Base-by-base conservation (phyloP, 2,113 vertebrate genomes). In the Lichenostomus cassidix region DNA sequence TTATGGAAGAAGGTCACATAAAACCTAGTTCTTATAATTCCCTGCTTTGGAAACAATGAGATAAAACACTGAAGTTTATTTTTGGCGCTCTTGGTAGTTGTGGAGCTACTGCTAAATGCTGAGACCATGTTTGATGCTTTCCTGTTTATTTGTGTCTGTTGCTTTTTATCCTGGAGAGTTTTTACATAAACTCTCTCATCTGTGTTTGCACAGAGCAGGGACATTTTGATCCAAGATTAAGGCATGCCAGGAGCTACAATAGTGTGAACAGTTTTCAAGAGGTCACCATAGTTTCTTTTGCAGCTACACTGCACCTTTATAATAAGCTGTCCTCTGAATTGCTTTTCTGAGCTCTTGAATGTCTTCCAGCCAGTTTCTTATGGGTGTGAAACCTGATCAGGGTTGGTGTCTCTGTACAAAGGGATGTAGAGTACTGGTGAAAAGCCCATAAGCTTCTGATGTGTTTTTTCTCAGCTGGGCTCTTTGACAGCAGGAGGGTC, bases 281-380 rank as follows among this genome's bases (percentile, higher is more conserved):
- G 31, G 52, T 68, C 58, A 39, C 44, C 27, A 24, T 35, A 31
- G 15, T 35, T 79, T 23, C 58, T 85, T 87, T 87, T 80, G 52
- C 71, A 68, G 12, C 41, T 70, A 75, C 49, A 37, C 75, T 71
- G 42, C 25, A 46, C 35, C 67, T 91, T 80, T 76, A 27, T 62
- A 62, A 62, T 33, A 60, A 67, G 28, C 21, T 94, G 56, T 86
- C 64, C 44, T 90, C 60, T 74, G 42, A 88, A 86, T 28, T 41
- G 31, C 42, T 82, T 90, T 73, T 79, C 79, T 92, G 73, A 94
- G 62, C 44, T 82, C 73, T 92, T 95, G 65, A 89, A 60, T 75
- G 16, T 69, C 37, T 90, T 92, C 85, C 85, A 95, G 62, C 11
- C 64, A 69, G 67, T 80, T 83, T 68, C 47, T 91, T 75, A 86